Base-by-base conservation (phyloP, 1,140 invertebrate genomes). In the Drosophila nannoptera region DNA sequence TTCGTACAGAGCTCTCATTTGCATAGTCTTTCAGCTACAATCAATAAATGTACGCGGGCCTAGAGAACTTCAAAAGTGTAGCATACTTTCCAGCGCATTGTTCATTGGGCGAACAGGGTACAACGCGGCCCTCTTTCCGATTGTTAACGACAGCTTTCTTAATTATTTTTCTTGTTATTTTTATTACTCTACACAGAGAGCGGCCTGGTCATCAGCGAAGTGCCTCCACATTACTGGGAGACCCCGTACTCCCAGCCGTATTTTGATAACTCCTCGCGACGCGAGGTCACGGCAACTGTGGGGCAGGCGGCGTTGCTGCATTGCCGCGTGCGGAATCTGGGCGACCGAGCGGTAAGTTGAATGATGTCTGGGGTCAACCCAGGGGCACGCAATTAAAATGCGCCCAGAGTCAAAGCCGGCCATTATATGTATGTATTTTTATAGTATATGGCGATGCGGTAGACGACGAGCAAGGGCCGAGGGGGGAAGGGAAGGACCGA, bases 201-300 rank as follows among this genome's bases (percentile, higher is more conserved):
- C 65, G 71, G 82, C 65, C 42, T 81, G 71, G 84, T 89, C 66
- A 77, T 80, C 73, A 78, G 88, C 55, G 88, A 89, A 69, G 88
- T 89, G 69, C 88, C 86, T 55, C 88, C 88, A 53, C 88, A 89
- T 60, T 89, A 89, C 67, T 90, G 89, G 89, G 89, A 90, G 62
- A 89, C 87, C 16, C 93, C 94, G 4, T 94, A 96, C 83, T 94
- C 94, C 59, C 94, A 95, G 89, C 96, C 96, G 31, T 96, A 96
- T 90, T 97, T 97, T 90, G 96, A 97, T 91, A 96, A 96, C 90
- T 94, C 94, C 69, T 96, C 95, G 38, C 93, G 93, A 75, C 92
- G 94, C 54, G 95, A 97, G 86, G 93, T 95, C 63, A 96, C 95
- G 60, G 94, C 95, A 48, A 96, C 95, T 46, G 94, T 96, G 54